These are phyloP conservation scores for Thymelicus lineola DNA, from an alignment of 2,888 invertebrate species.

Conservation along the genomic window DNA sequence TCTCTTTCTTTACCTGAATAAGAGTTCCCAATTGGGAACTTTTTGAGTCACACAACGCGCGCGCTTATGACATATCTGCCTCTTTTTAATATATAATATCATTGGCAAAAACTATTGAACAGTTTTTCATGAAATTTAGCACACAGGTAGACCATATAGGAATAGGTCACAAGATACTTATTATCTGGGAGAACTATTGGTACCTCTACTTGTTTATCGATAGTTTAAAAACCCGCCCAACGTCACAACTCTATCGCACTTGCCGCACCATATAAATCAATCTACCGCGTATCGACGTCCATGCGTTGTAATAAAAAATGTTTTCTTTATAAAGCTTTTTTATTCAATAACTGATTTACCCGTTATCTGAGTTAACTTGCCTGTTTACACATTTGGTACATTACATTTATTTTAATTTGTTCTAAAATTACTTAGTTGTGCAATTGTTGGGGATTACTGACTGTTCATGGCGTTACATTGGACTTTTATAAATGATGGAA, in stretches of 20 bases:
- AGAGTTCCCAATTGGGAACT: too few species aligned
- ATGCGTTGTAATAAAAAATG: constrained; percentile 33
- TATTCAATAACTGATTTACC: constrained; percentile 33
- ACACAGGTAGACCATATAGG: too few species aligned
- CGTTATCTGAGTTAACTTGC: constrained; percentile 27
- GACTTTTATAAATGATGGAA: too few species aligned
- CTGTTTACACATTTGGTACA: constrained; percentile 25
- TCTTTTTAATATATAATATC: too few species aligned
- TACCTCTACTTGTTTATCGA: not conserved
- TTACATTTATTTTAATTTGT: constrained; percentile 1
- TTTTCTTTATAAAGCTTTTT: constrained; percentile 37
- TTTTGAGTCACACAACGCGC: too few species aligned
- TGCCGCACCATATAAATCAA: constrained; percentile 74
- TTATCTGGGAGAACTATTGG: too few species aligned
- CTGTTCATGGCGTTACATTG: too few species aligned
- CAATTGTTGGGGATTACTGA: not conserved
- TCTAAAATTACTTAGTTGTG: not conserved
- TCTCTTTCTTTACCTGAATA: too few species aligned
- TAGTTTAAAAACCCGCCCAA: constrained; percentile 29
- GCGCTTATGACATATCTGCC: too few species aligned
- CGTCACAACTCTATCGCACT: constrained; percentile 52
- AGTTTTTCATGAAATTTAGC: too few species aligned
- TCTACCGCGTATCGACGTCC: constrained; percentile 37
- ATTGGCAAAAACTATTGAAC: too few species aligned
- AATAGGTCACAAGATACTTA: too few species aligned